A percentile compares a stretch with the other conserved stretches of the same genome.
phyloP scores from a whole-genome alignment of 2,113 vertebrate species.

The Microtus oregoni region DNA sequence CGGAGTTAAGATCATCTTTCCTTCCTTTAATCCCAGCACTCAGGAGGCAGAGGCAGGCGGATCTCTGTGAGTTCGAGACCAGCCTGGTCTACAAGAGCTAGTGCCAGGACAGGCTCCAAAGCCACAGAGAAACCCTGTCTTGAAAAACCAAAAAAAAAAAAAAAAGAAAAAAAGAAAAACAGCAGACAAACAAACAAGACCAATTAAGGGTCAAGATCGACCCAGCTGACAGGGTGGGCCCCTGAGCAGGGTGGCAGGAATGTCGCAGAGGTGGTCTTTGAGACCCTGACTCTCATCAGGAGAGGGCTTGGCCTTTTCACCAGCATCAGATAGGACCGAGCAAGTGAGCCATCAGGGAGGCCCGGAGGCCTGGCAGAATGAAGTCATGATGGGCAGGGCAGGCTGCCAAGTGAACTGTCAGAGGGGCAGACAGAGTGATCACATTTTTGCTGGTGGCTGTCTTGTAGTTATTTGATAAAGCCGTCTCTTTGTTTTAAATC shows the following conservation, averaged over 20 bases:
- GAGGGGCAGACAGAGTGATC: conserved; percentile 10
- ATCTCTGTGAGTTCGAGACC: no score
- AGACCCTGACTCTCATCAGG: conserved; percentile 67
- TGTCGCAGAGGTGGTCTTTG: not conserved
- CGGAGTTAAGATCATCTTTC: not conserved
- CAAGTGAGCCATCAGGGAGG: conserved; percentile 66
- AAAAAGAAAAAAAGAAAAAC: no score
- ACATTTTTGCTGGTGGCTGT: conserved; percentile 20
- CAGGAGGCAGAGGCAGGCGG: no score
- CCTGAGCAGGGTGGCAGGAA: not conserved
- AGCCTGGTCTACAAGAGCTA: no score
- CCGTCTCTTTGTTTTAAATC: conserved; percentile 8
- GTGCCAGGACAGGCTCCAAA: no score
- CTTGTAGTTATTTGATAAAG: conserved; percentile 40
- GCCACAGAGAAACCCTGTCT: no score
- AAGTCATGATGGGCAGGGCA: conserved; percentile 70
- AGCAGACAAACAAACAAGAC: not conserved
- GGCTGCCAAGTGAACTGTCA: conserved; percentile 66
- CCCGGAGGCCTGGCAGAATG: conserved; percentile 39
- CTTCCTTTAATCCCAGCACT: no score
- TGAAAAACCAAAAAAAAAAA: no score
- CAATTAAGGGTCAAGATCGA: not conserved
- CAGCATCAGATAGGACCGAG: conserved; percentile 72
- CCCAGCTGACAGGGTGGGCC: conserved; percentile 49
- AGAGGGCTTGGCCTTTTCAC: conserved; percentile 58